Base-by-base conservation (phyloP, 2,888 invertebrate species). In the Apamea epomidion region DNA sequence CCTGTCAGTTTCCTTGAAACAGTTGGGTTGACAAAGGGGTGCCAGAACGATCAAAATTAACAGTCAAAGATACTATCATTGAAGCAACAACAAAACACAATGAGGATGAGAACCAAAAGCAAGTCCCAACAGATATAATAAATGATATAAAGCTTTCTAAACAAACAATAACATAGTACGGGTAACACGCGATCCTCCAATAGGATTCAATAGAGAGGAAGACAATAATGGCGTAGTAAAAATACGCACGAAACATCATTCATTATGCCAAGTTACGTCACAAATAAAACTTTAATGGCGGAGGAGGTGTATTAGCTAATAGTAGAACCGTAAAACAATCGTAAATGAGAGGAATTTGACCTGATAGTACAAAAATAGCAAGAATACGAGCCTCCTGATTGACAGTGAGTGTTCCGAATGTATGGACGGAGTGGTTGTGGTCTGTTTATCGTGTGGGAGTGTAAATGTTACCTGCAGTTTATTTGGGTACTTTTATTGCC, bases 271-370 rank as follows among this genome's bases (percentile, higher is more conserved):
- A 58, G 76, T 71, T 76, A 82, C 74, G 78, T 80, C 48, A 83
- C 67, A 75, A 79, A 87, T 84, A 88, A 85, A 89, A 87, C 67
- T 80, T 86, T 78, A 82, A 83, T 73, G 68, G 68, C 62, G 54
- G 60, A 70, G 72, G 74, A 76, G 74, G 76, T 74, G 82, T 84
- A 84, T 89, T 87, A 87, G 81, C 81, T 88, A 87, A 89, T 83
- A 81, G 73, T 42, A 64, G 74, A 54, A 74, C 37, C 69, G 73
- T 89, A 89, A 88, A 91, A 90, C 75, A 81, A 87, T 86, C 85
- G 85, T 87, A 88, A 90, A 88, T 74, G 72, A 75, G 51, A 81
- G 81, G 85, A 88, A 88, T 88, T 87, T 76, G 83, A 80, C 48
- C 74, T 75, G 74, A 73, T 80, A 75, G 79, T 68, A 64, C 45